Conservation (phyloP, 2,888 invertebrate species). For the Dicyrtoma fusca region DNA sequence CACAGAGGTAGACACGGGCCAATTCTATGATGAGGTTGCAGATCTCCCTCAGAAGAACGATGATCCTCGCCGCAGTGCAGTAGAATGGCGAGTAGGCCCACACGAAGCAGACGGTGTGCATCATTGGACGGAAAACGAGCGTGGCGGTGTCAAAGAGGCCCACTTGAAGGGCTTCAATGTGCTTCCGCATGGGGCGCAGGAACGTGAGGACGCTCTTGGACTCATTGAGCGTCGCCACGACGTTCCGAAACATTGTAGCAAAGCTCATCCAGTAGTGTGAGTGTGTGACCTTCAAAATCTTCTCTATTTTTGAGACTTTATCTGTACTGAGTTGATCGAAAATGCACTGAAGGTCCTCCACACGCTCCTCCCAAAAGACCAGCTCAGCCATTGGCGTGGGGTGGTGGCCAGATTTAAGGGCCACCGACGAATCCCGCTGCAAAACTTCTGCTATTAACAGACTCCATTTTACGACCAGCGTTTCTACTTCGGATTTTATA, state of each 20-base stretch:
- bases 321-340: slow-evolving; percentile 84
- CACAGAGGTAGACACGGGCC: slow-evolving; percentile 87
- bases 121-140: slow-evolving; percentile 74
- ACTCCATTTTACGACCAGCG: slow-evolving; percentile 92
- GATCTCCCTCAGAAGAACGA: slow-evolving; percentile 84
- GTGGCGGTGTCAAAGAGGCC: slow-evolving; percentile 82
- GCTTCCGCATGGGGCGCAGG: slow-evolving; percentile 78
- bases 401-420: slow-evolving; percentile 77
- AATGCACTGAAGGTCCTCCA: slow-evolving; percentile 84
- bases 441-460: slow-evolving; percentile 87
- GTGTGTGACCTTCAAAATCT: slow-evolving; percentile 84
- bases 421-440: slow-evolving; percentile 81
- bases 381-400: slow-evolving; percentile 80
- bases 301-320: slow-evolving; percentile 85
- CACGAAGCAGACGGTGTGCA: slow-evolving; percentile 84
- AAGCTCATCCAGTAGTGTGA: slow-evolving; percentile 93
- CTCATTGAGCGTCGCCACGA: slow-evolving; percentile 85
- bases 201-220: slow-evolving; percentile 87
- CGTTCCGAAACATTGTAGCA: slow-evolving; percentile 83
- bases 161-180: slow-evolving; percentile 75
- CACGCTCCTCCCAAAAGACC: slow-evolving; percentile 80
- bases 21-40: slow-evolving; percentile 87
- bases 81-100: slow-evolving; percentile 91
- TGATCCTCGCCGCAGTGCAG: slow-evolving; percentile 83
- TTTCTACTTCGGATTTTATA: slow-evolving; percentile 90